Evolutionary conservation across 2,113 vertebrate species (phyloP).

Genomic region (Hystrix brachyura): DNA sequence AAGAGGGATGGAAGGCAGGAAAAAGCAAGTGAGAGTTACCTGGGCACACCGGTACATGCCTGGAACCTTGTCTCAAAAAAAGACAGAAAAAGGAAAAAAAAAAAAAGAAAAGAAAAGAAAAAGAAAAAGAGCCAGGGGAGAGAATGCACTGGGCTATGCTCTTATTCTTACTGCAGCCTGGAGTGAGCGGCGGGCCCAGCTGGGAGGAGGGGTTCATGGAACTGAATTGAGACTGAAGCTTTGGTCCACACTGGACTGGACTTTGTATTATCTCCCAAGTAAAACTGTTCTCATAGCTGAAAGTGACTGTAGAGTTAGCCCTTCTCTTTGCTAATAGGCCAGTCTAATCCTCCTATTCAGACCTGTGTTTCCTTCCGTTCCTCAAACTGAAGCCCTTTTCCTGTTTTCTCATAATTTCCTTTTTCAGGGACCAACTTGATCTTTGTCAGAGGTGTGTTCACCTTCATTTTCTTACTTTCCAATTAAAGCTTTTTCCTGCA

Average conservation of each 20-base stretch:
- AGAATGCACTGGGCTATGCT: accelerated
- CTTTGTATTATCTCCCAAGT: not conserved
- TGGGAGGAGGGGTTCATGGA: not conserved
- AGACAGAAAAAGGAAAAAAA: not conserved
- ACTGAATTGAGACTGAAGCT: not conserved
- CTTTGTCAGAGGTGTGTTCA: not conserved
- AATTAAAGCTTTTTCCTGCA: not conserved
- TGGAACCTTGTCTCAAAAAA: not conserved
- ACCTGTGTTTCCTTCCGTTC: not conserved
- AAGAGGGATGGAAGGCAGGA: not conserved
- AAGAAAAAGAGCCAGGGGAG: not conserved
- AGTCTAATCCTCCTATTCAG: not conserved
- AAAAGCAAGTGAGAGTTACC: not conserved
- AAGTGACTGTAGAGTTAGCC: not conserved
- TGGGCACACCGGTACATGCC: not conserved
- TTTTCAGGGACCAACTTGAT: not conserved
- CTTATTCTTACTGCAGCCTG: too few relatives aligned
- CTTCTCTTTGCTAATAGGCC: not conserved
- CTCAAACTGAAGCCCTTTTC: not conserved
- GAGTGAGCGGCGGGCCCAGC: not conserved
- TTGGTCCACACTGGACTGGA: not conserved
- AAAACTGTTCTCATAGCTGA: not conserved
- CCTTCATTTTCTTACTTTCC: not conserved
- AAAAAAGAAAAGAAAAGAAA: too few relatives aligned
- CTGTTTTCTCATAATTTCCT: not conserved